Percentiles rank a stretch among this genome's conserved stretches.
Conservation (phyloP, 1,140 invertebrate species). For the Macrostomum lignano region DNA sequence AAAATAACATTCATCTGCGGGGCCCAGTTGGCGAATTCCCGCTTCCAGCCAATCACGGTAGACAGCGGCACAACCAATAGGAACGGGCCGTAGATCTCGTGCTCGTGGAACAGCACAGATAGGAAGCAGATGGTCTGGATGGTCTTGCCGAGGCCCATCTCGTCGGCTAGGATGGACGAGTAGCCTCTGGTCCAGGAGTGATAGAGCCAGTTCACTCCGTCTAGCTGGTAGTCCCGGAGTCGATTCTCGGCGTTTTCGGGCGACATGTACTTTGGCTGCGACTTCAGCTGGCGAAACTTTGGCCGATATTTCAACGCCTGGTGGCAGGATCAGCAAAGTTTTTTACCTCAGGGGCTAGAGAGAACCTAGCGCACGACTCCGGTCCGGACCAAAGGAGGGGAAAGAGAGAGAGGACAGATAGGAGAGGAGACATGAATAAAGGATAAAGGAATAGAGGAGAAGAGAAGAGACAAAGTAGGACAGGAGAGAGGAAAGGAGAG, state of each 20-base stretch:
- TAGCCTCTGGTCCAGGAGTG: conserved; percentile 92
- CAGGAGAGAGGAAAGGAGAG: too few species aligned
- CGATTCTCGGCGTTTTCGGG: too few species aligned
- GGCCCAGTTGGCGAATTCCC: conserved; percentile 29
- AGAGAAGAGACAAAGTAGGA: too few species aligned
- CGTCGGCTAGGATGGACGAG: conserved; percentile 91
- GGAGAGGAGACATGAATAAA: too few species aligned
- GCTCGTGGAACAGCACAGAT: conserved; percentile 22
- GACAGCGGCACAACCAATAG: conserved; percentile 31
- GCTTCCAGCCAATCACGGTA: conserved; percentile 30
- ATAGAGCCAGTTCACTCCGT: conserved; percentile 78
- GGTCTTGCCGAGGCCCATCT: conserved; percentile 99
- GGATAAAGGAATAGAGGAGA: too few species aligned
- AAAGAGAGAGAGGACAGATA: too few species aligned
- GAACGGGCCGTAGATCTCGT: conserved; percentile 30
- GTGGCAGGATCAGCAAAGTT: conserved; percentile 9
- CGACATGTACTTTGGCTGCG: conserved; percentile 63
- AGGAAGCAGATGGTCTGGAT: conserved; percentile 58
- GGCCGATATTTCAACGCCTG: conserved; percentile 48
- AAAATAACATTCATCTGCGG: conserved; percentile 29
- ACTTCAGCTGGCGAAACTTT: conserved; percentile 64
- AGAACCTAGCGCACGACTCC: too few species aligned
- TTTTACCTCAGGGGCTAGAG: too few species aligned
- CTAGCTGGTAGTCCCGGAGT: conserved; percentile 86
- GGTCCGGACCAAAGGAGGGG: too few species aligned